These are phyloP conservation scores for Balaenoptera acutorostrata DNA, from an alignment of 2,113 vertebrate genomes.

Conservation along the genomic window DNA sequence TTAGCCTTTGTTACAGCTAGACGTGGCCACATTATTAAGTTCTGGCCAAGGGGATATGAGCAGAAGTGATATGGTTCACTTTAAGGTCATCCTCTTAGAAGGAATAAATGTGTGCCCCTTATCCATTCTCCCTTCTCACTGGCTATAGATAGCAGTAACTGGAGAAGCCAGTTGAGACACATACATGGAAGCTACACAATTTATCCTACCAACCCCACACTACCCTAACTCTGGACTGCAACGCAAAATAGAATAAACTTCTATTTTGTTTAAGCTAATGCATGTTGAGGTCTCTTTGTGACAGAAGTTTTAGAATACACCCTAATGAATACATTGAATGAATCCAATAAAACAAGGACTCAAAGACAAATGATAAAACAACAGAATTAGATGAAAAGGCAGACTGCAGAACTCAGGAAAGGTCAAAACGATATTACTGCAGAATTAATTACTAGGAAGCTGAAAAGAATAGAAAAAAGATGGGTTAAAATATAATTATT, in stretches of 20 bases:
- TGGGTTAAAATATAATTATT: neutral
- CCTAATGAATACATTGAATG: neutral
- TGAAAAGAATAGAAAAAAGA: neutral
- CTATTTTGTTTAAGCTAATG: neutral
- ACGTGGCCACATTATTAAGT: neutral
- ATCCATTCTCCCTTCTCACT: neutral
- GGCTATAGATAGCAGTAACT: neutral
- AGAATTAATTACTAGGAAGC: neutral
- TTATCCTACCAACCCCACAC: neutral
- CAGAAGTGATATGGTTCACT: neutral
- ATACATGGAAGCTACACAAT: neutral
- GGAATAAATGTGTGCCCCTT: neutral
- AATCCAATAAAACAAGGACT: neutral
- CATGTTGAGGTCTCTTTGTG: neutral
- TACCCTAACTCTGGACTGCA: neutral
- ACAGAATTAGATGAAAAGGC: neutral
- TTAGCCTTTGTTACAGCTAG: neutral
- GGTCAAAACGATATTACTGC: neutral
- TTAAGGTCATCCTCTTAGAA: neutral
- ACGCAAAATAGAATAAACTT: neutral
- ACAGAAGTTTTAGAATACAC: neutral
- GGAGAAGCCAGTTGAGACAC: neutral
- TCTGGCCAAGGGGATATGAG: neutral
- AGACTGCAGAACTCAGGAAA: neutral
- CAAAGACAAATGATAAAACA: neutral